Evolutionary conservation across 2,888 invertebrate genomes (phyloP).

Genomic region (Abrostola tripartita): DNA sequence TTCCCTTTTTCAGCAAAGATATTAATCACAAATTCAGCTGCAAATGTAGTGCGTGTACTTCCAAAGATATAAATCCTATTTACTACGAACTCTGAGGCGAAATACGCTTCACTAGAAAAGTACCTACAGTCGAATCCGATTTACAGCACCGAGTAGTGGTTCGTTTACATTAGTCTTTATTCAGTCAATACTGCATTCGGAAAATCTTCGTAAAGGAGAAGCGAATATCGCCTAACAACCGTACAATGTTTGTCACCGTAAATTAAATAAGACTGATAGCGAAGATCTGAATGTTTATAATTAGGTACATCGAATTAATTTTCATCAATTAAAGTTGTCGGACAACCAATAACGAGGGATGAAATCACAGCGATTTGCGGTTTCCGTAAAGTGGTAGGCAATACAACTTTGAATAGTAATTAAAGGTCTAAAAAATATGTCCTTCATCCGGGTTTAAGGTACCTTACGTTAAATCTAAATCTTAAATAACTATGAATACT

Average conservation of each 20-base stretch:
- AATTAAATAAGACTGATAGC: background rate
- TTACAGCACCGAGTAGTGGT: constrained; percentile 36
- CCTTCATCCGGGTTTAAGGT: no score
- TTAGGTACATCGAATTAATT: background rate
- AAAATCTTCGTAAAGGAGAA: constrained; percentile 7
- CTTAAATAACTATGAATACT: no score
- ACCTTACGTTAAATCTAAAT: no score
- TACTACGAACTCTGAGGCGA: constrained; percentile 34
- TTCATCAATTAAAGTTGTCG: no score
- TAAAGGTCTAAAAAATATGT: no score
- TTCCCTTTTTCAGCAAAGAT: constrained; percentile 9
- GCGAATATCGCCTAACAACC: constrained; percentile 11
- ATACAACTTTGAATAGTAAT: no score
- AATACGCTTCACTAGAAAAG: constrained; percentile 39
- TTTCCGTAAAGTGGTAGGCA: no score
- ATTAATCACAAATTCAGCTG: constrained; percentile 31
- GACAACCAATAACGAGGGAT: no score
- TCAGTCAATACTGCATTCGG: constrained; percentile 31
- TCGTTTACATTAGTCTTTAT: constrained; percentile 48
- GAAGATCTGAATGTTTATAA: no score
- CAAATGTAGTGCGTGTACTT: constrained; percentile 40
- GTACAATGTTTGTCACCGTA: background rate
- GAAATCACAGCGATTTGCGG: no score
- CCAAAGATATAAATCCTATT: constrained; percentile 47
- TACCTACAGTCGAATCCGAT: constrained; percentile 44